Evolutionary conservation across 1,140 invertebrate species (phyloP), one percentile per base, ranked within the genome.

Genomic region (Heliothis virescens): DNA sequence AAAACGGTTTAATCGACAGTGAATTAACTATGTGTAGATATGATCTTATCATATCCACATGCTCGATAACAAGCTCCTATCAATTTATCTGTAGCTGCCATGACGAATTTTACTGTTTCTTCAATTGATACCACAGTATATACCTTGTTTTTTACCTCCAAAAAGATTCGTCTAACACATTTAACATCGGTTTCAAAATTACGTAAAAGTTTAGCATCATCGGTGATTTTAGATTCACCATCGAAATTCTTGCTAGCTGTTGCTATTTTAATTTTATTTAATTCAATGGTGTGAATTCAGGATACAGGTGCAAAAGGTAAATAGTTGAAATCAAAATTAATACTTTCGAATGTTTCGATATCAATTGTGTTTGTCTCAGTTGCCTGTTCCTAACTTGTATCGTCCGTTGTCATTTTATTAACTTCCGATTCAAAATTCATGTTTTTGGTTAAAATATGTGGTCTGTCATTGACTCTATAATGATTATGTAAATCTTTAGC

Each of bases 1-100:
- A 21, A 41, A 41, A 73, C 13, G 18, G 15, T 47, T 12, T 62
- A 62, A 62, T 69, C 75, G 72, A 48, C 13, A 18, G 71, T 47
- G 41, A 69, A 80, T 80, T 77, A 80, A 79, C 48, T 59, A 67
- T 55, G 15, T 48, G 50, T 34, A 48, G 76, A 75, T 80, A 73
- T 16, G 10, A 71, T 71, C 57, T 73, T 71, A 77, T 82, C 71
- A 50, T 77, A 41, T 65, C 63, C 63, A 69, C 48, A 67, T 34
- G 34, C 11, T 69, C 52, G 79, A 80, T 80, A 80, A 55, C 21
- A 52, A 75, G 69, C 72, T 69, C 63, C n/a, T 67, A 48, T 67
- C 63, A 67, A 67, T 48, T 67, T 80, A 80, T 80, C 79, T 76
- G 41, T 80, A 34, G 47, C 47, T 21, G 34, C 53, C 34, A 71